Base-by-base conservation (phyloP, 2,888 invertebrate species). In the Catocala sponsa region DNA sequence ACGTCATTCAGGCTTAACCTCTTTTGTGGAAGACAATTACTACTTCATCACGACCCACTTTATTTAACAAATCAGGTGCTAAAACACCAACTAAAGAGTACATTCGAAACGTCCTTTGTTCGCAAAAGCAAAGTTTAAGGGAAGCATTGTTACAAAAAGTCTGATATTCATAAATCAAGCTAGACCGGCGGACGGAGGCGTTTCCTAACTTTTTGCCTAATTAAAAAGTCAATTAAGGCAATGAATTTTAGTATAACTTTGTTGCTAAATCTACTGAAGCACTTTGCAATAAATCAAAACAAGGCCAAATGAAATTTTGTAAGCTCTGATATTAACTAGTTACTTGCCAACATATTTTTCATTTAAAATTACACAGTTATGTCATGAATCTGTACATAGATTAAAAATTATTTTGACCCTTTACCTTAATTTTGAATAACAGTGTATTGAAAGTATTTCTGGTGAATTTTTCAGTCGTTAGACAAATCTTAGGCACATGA, bases 161-260 rank as follows among this genome's bases (percentile, higher is more conserved):
- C 50, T 59, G 64, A 65, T 66, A 65, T 66, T 65, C 64, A 79
- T 82, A 80, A 81, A 82, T 82, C 72, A 80, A 65, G 53, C 72
- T 68, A 65, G 80, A 68, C 55, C 38, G 61, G 58, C 68, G 62
- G 68, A 72, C 79, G 70, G 74, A 63, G 68, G 68, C 59, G 70
- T 78, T 78, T 71, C 69, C 76, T 78, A 79, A 83, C 78, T 84
- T 85, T 83, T 77, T 77, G 79, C 81, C 80, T 85, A 82, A 87
- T 86, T 87, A 84, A 86, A 85, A 86, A 87, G 86, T 87, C 84
- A 85, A 88, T 87, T 86, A 86, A 78, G 72, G 70, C 79, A 63
- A 74, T 77, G 71, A 74, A 79, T 77, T 71, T 67, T 52, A 67
- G 65, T 61, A 76, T 55, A 73, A 79, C 65, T 79, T 74, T 70